phyloP scores from a whole-genome alignment of 1,140 invertebrate genomes.

The Nephila pilipes region DNA sequence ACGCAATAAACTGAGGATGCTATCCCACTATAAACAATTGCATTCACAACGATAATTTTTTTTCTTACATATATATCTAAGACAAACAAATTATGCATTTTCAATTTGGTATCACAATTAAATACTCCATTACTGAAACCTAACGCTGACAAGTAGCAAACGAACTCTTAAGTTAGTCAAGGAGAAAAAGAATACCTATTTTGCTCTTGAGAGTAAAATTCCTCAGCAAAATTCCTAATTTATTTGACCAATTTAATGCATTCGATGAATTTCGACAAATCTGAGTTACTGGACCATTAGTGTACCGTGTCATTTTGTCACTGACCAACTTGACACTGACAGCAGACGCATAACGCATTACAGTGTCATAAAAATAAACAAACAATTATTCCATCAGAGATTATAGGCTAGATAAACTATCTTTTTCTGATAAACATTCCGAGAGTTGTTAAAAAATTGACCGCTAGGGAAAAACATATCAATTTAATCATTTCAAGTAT shows the following conservation, averaged over 20 bases:
- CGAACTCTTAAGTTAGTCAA: neutral
- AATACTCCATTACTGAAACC: too few species aligned
- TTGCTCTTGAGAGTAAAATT: constrained; percentile 72
- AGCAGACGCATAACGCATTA: constrained; percentile 16
- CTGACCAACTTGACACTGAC: constrained; percentile 20
- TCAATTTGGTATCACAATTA: too few species aligned
- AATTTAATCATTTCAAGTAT: too few species aligned
- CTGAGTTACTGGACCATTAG: constrained; percentile 42
- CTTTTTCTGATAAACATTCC: too few species aligned
- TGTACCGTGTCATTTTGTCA: constrained; percentile 59
- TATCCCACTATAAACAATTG: too few species aligned
- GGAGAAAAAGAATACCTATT: constrained; percentile 47
- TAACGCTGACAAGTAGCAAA: neutral
- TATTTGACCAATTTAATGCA: constrained; percentile 62
- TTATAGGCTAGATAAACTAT: neutral
- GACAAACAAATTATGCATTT: too few species aligned
- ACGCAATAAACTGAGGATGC: too few species aligned
- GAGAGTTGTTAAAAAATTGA: neutral
- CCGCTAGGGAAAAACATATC: too few species aligned
- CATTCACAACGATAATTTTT: too few species aligned
- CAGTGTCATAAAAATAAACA: constrained; percentile 23
- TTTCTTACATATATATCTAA: too few species aligned
- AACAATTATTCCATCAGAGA: neutral
- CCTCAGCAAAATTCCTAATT: constrained; percentile 60
- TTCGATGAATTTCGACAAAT: constrained; percentile 53